A percentile compares a stretch with the other conserved stretches of the same genome.
phyloP scores from a whole-genome alignment of 2,797 vertebrate genomes.

The Tapera naevia region DNA sequence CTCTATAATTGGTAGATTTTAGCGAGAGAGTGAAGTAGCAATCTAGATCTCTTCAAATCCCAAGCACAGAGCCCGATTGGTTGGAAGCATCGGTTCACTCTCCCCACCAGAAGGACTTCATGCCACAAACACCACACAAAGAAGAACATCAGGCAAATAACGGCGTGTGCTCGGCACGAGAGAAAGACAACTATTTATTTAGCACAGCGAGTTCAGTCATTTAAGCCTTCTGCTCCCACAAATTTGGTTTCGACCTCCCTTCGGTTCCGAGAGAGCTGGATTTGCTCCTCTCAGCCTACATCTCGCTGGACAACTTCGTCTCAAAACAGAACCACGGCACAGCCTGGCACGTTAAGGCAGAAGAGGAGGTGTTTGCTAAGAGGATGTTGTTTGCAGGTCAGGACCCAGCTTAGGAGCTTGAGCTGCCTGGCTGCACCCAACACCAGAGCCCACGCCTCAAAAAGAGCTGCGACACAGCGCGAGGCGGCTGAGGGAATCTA shows the following conservation, averaged over 20 bases:
- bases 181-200: conserved; percentile 70
- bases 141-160: conserved; percentile 59
- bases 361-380: conserved; percentile 28
- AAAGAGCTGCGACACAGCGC: neutral
- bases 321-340: neutral
- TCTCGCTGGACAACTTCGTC: neutral
- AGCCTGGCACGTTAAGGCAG: conserved; percentile 53
- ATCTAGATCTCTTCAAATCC: conserved; percentile 64
- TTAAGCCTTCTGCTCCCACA: conserved; percentile 8
- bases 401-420: neutral
- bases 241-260: neutral
- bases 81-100: conserved; percentile 9
- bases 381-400: neutral
- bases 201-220: conserved; percentile 57
- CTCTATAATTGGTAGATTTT: neutral
- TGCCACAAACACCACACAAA: conserved; percentile 56
- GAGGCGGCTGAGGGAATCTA: neutral
- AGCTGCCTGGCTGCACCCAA: neutral
- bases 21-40: conserved; percentile 66
- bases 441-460: neutral
- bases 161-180: conserved; percentile 46
- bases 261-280: neutral
- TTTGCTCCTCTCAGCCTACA: conserved; percentile 17
- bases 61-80: conserved; percentile 1
- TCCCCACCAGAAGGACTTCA: conserved; percentile 42